Conservation (phyloP, 23 tunicate species). For the Ciona savignyi region DNA sequence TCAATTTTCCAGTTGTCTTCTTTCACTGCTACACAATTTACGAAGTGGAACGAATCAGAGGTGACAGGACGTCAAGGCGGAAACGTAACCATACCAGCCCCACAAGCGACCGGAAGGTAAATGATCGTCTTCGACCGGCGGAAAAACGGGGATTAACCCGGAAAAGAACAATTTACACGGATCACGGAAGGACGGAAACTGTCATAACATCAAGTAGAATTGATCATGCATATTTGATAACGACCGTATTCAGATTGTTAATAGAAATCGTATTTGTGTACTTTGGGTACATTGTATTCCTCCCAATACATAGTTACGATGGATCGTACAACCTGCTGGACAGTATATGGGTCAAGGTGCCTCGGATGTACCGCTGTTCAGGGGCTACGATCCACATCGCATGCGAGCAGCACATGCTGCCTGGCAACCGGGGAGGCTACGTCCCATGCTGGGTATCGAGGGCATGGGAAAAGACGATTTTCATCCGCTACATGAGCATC, state of each 20-base stretch:
- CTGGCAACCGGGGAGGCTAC: constrained; percentile 5
- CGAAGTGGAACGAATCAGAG: constrained; percentile 1
- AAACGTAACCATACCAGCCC: neutral
- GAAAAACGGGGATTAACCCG: neutral
- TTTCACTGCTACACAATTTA: constrained; percentile 30
- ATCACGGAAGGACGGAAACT: constrained; percentile 1
- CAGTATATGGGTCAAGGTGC: constrained; percentile 12
- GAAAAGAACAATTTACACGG: constrained; percentile 11
- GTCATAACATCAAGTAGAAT: constrained; percentile 16
- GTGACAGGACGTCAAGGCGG: too few species aligned
- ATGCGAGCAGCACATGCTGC: constrained; percentile 23
- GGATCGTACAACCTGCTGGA: neutral
- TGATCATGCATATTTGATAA: constrained; percentile 15
- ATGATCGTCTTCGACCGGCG: neutral
- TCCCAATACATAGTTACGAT: neutral
- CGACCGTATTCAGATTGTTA: constrained; percentile 4
- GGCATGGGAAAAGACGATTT: constrained; percentile 57
- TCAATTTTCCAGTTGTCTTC: constrained; percentile 27
- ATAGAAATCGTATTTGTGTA: constrained; percentile 30
- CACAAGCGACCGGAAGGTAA: neutral
- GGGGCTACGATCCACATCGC: constrained; percentile 3
- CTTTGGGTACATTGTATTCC: constrained; percentile 16
- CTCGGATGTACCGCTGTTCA: constrained; percentile 16
- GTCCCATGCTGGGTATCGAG: constrained; percentile 65
- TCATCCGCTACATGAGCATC: constrained; percentile 46